Evolutionary conservation across 1,140 invertebrate species (phyloP).

Genomic region (Oryzaephilus surinamensis): DNA sequence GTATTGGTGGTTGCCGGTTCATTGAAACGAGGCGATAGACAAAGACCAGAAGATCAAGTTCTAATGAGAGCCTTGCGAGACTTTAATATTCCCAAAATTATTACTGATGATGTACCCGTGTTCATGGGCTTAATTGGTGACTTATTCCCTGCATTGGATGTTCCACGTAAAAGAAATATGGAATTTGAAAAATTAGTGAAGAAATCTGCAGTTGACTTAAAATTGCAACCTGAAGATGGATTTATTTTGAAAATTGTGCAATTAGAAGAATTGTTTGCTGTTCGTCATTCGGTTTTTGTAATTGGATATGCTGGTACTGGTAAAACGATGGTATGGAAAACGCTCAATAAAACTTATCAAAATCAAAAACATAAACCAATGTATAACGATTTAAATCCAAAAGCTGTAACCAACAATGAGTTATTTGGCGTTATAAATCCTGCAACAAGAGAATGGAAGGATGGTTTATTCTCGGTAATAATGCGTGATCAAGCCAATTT

Average conservation of each 20-base stretch:
- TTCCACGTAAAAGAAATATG: constrained; percentile 69
- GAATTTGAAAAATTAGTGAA: constrained; percentile 76
- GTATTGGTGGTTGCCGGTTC: constrained; percentile 86
- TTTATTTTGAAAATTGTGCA: constrained; percentile 86
- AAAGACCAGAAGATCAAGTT: constrained; percentile 65
- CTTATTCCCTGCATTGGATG: constrained; percentile 80
- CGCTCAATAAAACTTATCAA: constrained; percentile 69
- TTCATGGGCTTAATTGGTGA: constrained; percentile 89
- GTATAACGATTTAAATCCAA: constrained; percentile 87
- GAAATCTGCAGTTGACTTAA: constrained; percentile 68
- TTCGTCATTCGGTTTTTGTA: constrained; percentile 91
- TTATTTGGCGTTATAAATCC: constrained; percentile 93
- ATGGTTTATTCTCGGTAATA: constrained; percentile 84
- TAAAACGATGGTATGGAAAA: constrained; percentile 89
- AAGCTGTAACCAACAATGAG: constrained; percentile 93
- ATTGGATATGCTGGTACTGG: constrained; percentile 88
- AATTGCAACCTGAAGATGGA: constrained; percentile 82
- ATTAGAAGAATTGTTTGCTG: constrained; percentile 82
- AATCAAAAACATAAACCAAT: constrained; percentile 68
- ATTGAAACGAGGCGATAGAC: constrained; percentile 53
- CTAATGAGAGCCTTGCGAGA: constrained; percentile 78
- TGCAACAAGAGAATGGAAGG: constrained; percentile 91
- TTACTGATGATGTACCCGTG: constrained; percentile 78
- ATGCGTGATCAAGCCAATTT: constrained; percentile 90
- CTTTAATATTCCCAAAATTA: constrained; percentile 89